These are phyloP conservation scores for Symphodus melops DNA, from an alignment of 2,113 vertebrate species.

Conservation along the genomic window DNA sequence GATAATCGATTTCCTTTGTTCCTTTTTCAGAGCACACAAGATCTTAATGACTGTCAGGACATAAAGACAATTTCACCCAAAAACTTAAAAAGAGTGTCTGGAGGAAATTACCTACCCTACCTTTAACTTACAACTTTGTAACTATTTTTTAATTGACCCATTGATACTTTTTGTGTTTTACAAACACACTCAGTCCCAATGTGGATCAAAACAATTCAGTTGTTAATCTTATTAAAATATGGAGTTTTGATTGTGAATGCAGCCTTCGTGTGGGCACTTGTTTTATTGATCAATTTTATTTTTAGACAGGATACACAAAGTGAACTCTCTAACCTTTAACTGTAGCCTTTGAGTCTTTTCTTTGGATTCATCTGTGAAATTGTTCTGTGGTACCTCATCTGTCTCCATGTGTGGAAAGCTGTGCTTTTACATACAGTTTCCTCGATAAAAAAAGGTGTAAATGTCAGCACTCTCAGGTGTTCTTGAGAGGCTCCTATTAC, in stretches of 20 bases:
- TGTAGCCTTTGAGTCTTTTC: constrained; percentile 4
- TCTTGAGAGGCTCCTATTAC: constrained; percentile 56
- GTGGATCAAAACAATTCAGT: no score
- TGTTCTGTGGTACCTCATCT: constrained; percentile 26
- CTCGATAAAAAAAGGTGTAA: constrained; percentile 53
- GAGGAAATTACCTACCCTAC: no score
- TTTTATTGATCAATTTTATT: background rate
- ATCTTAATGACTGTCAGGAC: no score
- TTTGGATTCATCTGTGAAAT: constrained; percentile 8
- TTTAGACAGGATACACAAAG: background rate
- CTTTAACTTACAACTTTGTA: no score
- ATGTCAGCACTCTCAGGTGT: constrained; percentile 66
- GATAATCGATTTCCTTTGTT: no score
- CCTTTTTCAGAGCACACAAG: no score
- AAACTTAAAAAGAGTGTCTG: no score
- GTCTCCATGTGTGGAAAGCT: constrained; percentile 32
- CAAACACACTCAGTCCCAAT: background rate
- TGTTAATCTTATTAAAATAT: no score
- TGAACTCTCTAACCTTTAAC: constrained; percentile 4
- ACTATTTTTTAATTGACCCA: no score
- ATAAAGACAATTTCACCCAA: no score
- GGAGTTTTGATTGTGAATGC: background rate
- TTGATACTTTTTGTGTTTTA: no score
- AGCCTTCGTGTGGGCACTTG: background rate
- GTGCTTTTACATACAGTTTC: constrained; percentile 10